A percentile compares a stretch with the other conserved stretches of the same genome.
Evolutionary conservation across 2,113 vertebrate species (phyloP).

Genomic region (Cochlearius cochlearius): DNA sequence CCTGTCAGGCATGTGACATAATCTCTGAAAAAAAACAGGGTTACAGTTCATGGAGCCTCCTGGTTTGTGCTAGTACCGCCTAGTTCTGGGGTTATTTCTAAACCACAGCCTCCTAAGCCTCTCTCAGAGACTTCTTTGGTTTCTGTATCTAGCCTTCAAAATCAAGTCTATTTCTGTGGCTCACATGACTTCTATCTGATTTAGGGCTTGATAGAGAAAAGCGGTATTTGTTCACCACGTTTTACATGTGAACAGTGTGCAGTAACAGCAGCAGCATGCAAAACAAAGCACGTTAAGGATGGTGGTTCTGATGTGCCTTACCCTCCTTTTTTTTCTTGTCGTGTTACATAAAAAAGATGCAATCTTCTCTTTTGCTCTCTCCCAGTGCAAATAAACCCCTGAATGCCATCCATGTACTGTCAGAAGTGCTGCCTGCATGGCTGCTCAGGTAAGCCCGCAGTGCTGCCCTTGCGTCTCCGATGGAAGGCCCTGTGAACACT

Average conservation of each 20-base stretch:
- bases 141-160: not conserved
- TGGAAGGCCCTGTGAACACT: not conserved
- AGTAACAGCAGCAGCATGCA: not conserved
- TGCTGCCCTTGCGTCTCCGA: not conserved
- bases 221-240: fast-evolving
- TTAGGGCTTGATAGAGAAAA: not conserved
- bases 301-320: not conserved
- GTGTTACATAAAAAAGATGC: not conserved
- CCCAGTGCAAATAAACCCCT: not conserved
- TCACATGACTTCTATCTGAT: not conserved
- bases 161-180: not conserved
- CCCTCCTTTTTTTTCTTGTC: not conserved
- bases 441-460: not conserved
- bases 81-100: not conserved
- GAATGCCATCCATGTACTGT: not conserved
- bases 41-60: not conserved
- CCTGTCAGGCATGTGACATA: not conserved
- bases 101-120: not conserved
- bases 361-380: not conserved
- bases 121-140: not conserved
- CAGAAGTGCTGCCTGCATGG: not conserved
- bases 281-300: not conserved
- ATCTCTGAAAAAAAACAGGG: not conserved
- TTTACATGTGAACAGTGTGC: not conserved
- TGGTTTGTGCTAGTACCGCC: not conserved